These are phyloP conservation scores for Diplazon laetatorius DNA, from an alignment of 2,888 invertebrate species.

Conservation along the genomic window DNA sequence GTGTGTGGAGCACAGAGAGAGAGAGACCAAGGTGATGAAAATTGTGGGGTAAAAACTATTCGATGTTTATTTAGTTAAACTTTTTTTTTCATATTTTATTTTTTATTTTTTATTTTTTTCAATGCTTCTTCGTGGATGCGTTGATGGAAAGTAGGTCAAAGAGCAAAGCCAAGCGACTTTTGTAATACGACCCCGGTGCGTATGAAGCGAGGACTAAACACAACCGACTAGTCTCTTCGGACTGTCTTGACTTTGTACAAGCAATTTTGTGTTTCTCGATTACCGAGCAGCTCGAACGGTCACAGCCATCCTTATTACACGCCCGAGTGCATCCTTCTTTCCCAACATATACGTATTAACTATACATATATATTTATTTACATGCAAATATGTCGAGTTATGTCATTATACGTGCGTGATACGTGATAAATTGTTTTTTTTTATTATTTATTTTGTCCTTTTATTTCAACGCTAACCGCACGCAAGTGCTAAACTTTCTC, in stretches of 20 bases:
- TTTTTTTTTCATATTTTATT: conserved; percentile 25
- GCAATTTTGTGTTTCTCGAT: too few relatives aligned
- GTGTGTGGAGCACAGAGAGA: neutral
- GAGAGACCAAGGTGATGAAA: conserved; percentile 50
- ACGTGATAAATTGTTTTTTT: neutral
- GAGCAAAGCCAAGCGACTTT: conserved; percentile 44
- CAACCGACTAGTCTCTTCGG: too few relatives aligned
- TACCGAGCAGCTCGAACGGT: too few relatives aligned
- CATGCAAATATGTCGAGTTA: neutral
- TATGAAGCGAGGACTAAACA: conserved; percentile 10
- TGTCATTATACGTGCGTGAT: neutral
- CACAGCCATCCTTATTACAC: too few relatives aligned
- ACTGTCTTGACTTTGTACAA: neutral
- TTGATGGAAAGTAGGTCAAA: conserved; percentile 57
- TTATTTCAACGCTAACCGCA: conserved; percentile 19
- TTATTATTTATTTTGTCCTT: neutral
- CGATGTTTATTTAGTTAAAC: neutral
- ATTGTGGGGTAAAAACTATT: conserved; percentile 29
- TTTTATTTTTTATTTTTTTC: conserved; percentile 18
- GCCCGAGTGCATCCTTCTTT: too few relatives aligned
- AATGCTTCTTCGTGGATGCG: conserved; percentile 42
- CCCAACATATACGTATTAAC: too few relatives aligned
- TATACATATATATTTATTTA: neutral
- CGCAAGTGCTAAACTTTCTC: conserved; percentile 14
- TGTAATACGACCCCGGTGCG: conserved; percentile 31